Percentiles rank a stretch among this genome's conserved stretches.
phyloP scores from a whole-genome alignment of 53 echinoderm and acorn worm genomes.

The Temnopleurus reevesii region DNA sequence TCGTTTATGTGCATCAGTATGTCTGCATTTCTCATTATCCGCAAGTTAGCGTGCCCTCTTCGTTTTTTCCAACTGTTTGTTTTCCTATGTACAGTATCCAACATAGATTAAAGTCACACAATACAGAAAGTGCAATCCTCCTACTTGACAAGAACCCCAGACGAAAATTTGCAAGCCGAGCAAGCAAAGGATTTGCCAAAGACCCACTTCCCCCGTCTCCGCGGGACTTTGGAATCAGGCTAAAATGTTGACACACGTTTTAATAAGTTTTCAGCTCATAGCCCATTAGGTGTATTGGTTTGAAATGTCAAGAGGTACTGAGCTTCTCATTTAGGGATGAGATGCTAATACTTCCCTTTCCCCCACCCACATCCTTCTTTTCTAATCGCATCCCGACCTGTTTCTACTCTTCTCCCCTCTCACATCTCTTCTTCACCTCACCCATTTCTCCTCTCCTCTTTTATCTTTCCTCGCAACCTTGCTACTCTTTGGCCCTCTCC shows the following conservation, averaged over 20 bases:
- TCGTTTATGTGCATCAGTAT: too few species aligned
- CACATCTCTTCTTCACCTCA: background rate
- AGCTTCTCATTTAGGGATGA: too few species aligned
- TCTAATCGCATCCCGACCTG: background rate
- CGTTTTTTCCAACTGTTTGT: background rate
- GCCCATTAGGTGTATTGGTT: conserved; percentile 55
- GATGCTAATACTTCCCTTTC: too few species aligned
- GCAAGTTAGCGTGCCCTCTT: too few species aligned
- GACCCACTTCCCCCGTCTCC: background rate
- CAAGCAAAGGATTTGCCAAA: background rate
- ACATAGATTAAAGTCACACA: background rate
- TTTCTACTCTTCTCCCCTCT: background rate
- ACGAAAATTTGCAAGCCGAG: background rate
- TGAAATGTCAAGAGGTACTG: conserved; percentile 35
- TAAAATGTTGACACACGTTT: conserved; percentile 37
- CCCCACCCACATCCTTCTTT: background rate
- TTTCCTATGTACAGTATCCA: background rate
- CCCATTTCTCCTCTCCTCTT: background rate
- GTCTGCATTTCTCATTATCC: too few species aligned
- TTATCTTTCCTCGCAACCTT: background rate
- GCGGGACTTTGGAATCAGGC: background rate
- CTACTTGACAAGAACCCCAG: background rate
- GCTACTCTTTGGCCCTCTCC: background rate
- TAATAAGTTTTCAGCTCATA: conserved; percentile 41
- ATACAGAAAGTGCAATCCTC: conserved; percentile 2